Evolutionary conservation across 1,140 invertebrate genomes (phyloP), one percentile per base, ranked within the genome.

Genomic region (Zaprionus kolodkinae): DNA sequence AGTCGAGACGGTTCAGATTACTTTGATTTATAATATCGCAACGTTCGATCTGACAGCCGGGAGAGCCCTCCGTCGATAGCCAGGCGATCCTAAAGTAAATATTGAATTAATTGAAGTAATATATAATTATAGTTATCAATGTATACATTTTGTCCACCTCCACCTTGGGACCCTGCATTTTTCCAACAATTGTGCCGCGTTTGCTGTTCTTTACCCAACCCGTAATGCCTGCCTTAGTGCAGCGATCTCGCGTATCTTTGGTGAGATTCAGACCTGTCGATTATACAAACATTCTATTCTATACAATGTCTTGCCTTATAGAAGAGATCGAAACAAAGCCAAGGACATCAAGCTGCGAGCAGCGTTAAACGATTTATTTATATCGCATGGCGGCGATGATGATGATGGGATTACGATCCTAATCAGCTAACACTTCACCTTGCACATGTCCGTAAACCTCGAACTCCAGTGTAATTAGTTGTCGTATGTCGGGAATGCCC

Each of bases 201-300:
- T 96, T 97, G n/a, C 95, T 96, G 87, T 97, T 97, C 92, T 98
- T 98, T 62, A 98, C 96, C 97, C 97, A 98, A n/a, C 97, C 97
- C 33, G 94, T 95, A 13, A 98, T 94, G 40, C 95, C 95, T 13
- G 97, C 93, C 76, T 95, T 94, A 68, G 95, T 94, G 33, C 95
- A 95, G 65, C 96, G 93, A 81, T 97, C 97, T 79, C 96, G 95
- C 79, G 96, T 96, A 90, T 97, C 97, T 93, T 98, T 98, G 12
- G 97, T 97, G 91, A 97, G 97, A 91, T 96, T 97, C 81, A 96
- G 95, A 70, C 97, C 97, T 98, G 93, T 3, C 93, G 93, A 83
- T 54, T 80, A 55, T 35, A 65, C 64, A 52, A 43, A 60, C 15
- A 65, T 36, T 17, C 71, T 70, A 33, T 54, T 61, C 2, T 12